These are phyloP conservation scores for Schmidtea mediterranea DNA, from an alignment of 1,140 invertebrate genomes.

Conservation along the genomic window DNA sequence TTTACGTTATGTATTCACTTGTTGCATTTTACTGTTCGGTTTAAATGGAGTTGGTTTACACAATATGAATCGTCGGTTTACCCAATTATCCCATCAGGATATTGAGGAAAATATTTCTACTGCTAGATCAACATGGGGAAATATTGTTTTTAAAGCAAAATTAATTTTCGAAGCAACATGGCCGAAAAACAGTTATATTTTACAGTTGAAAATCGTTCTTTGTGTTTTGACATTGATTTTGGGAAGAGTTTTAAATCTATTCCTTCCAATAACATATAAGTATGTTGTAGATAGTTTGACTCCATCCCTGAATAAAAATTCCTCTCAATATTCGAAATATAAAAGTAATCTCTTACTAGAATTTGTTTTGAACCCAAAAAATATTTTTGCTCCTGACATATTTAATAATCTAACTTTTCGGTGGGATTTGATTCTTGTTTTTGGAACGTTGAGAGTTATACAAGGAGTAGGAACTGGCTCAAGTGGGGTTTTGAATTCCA, in stretches of 20 bases:
- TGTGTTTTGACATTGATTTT: slow-evolving; percentile 43
- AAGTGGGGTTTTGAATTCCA: slow-evolving; percentile 54
- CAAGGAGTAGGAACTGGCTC: slow-evolving; percentile 45
- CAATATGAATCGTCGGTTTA: background rate
- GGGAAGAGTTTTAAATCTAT: slow-evolving; percentile 70
- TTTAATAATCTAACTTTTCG: slow-evolving; percentile 32
- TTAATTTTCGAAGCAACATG: slow-evolving; percentile 34
- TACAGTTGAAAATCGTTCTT: slow-evolving; percentile 54
- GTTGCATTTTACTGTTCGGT: background rate
- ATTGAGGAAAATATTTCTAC: background rate
- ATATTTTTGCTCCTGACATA: background rate
- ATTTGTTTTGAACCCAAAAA: slow-evolving; percentile 11
- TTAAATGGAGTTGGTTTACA: background rate
- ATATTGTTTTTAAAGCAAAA: background rate
- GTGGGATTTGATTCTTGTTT: slow-evolving; percentile 63
- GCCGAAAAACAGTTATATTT: slow-evolving; percentile 46
- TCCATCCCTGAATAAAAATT: slow-evolving; percentile 2
- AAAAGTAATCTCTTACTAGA: slow-evolving; percentile 8
- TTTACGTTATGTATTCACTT: background rate
- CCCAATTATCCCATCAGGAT: too few relatives aligned
- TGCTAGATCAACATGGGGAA: background rate
- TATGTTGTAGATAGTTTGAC: slow-evolving; percentile 50
- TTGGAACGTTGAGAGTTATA: slow-evolving; percentile 58
- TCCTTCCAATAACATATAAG: slow-evolving; percentile 72
- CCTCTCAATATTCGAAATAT: background rate